Conservation (phyloP, 2,888 invertebrate species). For the Pollenia labialis region DNA sequence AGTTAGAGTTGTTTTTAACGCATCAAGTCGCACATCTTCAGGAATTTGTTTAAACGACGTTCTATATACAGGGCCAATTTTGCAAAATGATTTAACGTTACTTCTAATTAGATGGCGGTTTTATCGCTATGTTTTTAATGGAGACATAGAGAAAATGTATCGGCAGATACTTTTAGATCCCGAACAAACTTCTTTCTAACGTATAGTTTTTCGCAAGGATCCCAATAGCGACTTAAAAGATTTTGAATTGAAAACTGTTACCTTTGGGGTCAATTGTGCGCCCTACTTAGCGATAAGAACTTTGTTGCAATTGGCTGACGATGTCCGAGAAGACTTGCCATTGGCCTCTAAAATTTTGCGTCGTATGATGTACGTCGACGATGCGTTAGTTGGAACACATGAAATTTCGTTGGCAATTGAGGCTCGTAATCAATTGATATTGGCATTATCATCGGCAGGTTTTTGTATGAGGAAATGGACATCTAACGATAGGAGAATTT, state of each 20-base stretch:
- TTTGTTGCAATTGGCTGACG: too few relatives aligned
- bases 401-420: constrained; percentile 15
- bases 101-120: constrained; percentile 28
- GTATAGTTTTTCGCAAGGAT: too few relatives aligned
- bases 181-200: too few relatives aligned
- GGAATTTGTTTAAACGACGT: constrained; percentile 14
- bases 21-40: not conserved
- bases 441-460: constrained; percentile 5
- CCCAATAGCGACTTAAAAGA: too few relatives aligned
- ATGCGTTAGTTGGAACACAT: constrained; percentile 29
- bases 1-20: constrained; percentile 34
- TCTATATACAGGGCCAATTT: not conserved
- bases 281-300: too few relatives aligned
- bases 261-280: too few relatives aligned
- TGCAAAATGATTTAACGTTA: constrained; percentile 7
- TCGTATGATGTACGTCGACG: constrained; percentile 21
- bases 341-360: too few relatives aligned
- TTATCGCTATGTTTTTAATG: constrained; percentile 47
- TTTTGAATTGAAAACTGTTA: too few relatives aligned
- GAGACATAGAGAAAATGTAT: constrained; percentile 42
- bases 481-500: not conserved
- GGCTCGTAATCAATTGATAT: not conserved
- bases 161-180: not conserved
- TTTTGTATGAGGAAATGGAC: not conserved
- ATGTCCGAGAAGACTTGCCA: too few relatives aligned